These are phyloP conservation scores for Eptesicus fuscus DNA, from an alignment of 2,113 vertebrate species.

Conservation along the genomic window DNA sequence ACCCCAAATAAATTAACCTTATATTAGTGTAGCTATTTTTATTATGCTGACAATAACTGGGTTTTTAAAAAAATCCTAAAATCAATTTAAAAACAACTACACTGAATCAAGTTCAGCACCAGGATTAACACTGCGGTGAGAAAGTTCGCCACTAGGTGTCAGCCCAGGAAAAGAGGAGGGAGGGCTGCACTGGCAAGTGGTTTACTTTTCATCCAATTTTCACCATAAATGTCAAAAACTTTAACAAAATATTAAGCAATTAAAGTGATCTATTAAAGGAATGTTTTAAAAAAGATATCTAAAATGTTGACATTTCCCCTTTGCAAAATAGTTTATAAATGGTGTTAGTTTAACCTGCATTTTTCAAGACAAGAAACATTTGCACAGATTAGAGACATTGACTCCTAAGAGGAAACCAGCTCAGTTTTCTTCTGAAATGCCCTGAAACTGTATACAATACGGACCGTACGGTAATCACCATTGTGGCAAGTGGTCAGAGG, in stretches of 20 bases:
- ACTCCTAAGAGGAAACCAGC: constrained; percentile 50
- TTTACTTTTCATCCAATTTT: constrained; percentile 42
- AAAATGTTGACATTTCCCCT: constrained; percentile 72
- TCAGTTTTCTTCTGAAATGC: constrained; percentile 50
- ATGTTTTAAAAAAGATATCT: constrained; percentile 56
- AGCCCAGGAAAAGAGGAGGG: constrained; percentile 77
- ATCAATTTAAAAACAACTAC: background rate
- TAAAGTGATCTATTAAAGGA: constrained; percentile 69
- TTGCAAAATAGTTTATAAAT: constrained; percentile 67
- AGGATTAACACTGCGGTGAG: background rate
- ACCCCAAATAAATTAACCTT: background rate
- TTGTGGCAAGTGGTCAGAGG: background rate
- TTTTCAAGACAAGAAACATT: constrained; percentile 68
- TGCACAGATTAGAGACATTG: constrained; percentile 56
- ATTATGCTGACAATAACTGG: background rate
- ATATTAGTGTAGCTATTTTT: constrained; percentile 30
- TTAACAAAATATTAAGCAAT: constrained; percentile 76
- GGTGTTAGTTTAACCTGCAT: constrained; percentile 61
- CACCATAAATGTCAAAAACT: constrained; percentile 52
- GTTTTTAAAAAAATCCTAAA: background rate
- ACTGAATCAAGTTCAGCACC: background rate
- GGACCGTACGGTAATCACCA: constrained; percentile 31
- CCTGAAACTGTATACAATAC: background rate
- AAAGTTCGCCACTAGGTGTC: constrained; percentile 83
- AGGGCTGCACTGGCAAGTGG: fast-evolving